Evolutionary conservation across 2,797 vertebrate species (phyloP).

Genomic region (Allochrocebus solatus): DNA sequence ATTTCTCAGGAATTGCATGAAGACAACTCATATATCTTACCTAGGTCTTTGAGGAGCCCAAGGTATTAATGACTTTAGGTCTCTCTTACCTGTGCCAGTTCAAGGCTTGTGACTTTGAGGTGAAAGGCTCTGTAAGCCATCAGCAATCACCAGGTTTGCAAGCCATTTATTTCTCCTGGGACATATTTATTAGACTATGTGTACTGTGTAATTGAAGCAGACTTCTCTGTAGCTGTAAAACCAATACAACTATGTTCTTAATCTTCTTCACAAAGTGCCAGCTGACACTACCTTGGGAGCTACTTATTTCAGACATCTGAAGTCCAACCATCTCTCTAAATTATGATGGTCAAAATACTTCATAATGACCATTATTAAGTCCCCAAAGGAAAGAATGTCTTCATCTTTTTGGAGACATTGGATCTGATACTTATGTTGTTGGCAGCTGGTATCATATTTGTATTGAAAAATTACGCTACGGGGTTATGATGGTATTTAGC

Average conservation of each 20-base stretch:
- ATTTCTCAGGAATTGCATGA: not conserved
- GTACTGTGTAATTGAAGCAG: slow-evolving; percentile 48
- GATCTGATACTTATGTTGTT: slow-evolving; percentile 66
- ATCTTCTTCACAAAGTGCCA: slow-evolving; percentile 52
- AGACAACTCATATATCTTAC: not conserved
- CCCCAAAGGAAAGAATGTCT: slow-evolving; percentile 62
- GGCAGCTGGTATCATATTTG: slow-evolving; percentile 66
- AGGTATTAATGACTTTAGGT: not conserved
- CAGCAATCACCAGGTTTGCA: not conserved
- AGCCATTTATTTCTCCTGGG: slow-evolving; percentile 48
- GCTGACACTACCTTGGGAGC: slow-evolving; percentile 17
- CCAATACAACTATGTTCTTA: slow-evolving; percentile 67
- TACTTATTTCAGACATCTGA: slow-evolving; percentile 52
- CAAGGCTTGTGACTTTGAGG: slow-evolving; percentile 34
- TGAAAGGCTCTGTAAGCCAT: slow-evolving; percentile 41
- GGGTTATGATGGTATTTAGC: slow-evolving; percentile 65
- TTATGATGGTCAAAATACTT: not conserved
- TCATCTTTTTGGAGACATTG: slow-evolving; percentile 66
- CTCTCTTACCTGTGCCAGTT: slow-evolving; percentile 24
- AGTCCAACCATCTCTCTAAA: slow-evolving; percentile 33
- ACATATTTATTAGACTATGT: slow-evolving; percentile 57
- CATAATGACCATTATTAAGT: not conserved
- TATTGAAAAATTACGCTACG: slow-evolving; percentile 54
- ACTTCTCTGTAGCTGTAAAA: slow-evolving; percentile 36
- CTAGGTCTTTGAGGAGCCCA: not conserved